phyloP scores from a whole-genome alignment of 2,113 vertebrate species.

The Pyrgilauda ruficollis region DNA sequence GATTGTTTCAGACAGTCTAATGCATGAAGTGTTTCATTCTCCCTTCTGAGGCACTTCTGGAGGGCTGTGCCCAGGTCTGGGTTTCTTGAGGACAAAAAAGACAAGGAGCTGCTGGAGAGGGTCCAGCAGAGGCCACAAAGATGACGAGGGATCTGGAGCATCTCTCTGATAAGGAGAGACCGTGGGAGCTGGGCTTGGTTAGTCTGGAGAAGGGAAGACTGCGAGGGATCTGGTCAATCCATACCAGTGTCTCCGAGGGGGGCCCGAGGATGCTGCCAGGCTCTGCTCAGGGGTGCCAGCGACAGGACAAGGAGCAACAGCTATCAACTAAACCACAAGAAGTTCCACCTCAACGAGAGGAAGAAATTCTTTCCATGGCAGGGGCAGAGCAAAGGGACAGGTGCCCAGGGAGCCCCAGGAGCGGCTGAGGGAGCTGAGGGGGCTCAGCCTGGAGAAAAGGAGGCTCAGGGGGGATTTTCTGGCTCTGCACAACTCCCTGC shows the following conservation, averaged over 20 bases:
- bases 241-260: no score
- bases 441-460: not conserved
- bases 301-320: not conserved
- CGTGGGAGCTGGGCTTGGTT: not conserved
- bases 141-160: not conserved
- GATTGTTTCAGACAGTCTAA: not conserved
- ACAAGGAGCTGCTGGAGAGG: not conserved
- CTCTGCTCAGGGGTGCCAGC: not conserved
- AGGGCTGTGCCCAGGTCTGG: not conserved
- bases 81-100: not conserved
- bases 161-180: not conserved
- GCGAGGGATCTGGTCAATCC: not conserved
- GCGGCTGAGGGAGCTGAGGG: not conserved
- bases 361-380: not conserved
- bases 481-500: not conserved
- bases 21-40: not conserved
- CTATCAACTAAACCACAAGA: not conserved
- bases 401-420: not conserved
- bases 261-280: not conserved
- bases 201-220: not conserved
- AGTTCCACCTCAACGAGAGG: not conserved
- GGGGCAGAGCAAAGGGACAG: not conserved
- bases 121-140: not conserved
- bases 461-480: not conserved
- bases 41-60: not conserved